Conservation (phyloP, 2,888 invertebrate genomes). For the Lasioglossum vierecki region DNA sequence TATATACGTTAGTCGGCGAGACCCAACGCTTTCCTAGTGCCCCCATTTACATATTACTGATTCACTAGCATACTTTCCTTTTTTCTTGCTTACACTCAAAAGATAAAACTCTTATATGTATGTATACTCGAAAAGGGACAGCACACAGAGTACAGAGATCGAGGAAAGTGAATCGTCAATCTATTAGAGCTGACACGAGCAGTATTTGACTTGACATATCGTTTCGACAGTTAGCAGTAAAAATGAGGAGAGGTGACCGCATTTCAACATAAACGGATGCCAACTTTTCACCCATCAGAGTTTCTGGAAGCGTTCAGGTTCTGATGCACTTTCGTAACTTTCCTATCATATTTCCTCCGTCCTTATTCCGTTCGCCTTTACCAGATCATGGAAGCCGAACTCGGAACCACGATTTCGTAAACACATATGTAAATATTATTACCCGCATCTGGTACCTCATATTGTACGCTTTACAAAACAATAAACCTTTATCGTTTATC, state of each 20-base stretch:
- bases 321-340: slow-evolving; percentile 47
- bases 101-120: background rate
- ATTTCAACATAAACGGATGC: background rate
- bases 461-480: too few species aligned
- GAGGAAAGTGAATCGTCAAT: slow-evolving; percentile 11
- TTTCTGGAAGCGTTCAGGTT: too few species aligned
- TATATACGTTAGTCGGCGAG: background rate
- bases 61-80: background rate
- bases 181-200: background rate
- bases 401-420: background rate
- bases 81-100: background rate
- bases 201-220: slow-evolving; percentile 9
- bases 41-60: slow-evolving; percentile 5
- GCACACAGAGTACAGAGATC: background rate
- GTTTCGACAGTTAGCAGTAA: slow-evolving; percentile 2
- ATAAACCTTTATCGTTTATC: background rate
- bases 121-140: background rate
- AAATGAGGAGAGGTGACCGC: background rate
- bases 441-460: background rate
- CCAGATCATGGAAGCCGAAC: background rate
- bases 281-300: slow-evolving; percentile 27
- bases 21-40: slow-evolving; percentile 2
- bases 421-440: background rate
- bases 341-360: background rate
- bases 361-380: background rate